Evolutionary conservation across 2,113 vertebrate species (phyloP).

Genomic region (Formicarius rufipectus): DNA sequence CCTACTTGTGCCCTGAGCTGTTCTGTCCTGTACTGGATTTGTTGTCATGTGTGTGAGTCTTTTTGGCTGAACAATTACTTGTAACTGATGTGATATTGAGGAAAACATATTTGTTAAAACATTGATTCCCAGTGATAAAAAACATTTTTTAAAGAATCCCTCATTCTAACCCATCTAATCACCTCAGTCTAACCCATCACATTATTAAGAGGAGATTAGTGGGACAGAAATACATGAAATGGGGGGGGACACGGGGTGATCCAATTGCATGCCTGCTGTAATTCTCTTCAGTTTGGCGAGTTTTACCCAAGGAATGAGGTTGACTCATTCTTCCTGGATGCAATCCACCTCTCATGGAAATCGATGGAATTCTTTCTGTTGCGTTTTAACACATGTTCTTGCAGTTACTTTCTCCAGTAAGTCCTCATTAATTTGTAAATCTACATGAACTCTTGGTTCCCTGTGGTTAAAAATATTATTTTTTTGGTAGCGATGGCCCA

Average conservation of each 20-base stretch:
- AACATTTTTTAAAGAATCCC: background rate
- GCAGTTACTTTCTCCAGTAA: background rate
- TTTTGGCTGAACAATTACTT: background rate
- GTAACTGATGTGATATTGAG: background rate
- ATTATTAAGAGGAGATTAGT: background rate
- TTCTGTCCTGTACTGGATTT: accelerated
- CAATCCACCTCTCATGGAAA: conserved; percentile 39
- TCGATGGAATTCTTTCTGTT: conserved; percentile 30
- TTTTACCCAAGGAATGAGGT: conserved; percentile 17
- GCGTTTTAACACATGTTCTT: conserved; percentile 17
- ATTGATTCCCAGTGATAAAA: background rate
- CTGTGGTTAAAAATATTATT: background rate
- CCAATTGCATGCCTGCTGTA: background rate
- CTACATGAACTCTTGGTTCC: background rate
- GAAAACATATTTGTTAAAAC: accelerated
- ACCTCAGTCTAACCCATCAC: accelerated
- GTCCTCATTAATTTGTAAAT: conserved; percentile 16
- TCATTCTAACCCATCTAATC: no score
- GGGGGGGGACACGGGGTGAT: background rate
- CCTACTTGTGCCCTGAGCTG: background rate
- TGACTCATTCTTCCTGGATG: conserved; percentile 64
- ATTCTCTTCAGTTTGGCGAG: background rate
- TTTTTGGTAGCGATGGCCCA: background rate
- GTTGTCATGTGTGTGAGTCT: accelerated
- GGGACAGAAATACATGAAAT: background rate